Evolutionary conservation across 2,797 vertebrate genomes (phyloP).

Genomic region (Poeciliopsis turneri): DNA sequence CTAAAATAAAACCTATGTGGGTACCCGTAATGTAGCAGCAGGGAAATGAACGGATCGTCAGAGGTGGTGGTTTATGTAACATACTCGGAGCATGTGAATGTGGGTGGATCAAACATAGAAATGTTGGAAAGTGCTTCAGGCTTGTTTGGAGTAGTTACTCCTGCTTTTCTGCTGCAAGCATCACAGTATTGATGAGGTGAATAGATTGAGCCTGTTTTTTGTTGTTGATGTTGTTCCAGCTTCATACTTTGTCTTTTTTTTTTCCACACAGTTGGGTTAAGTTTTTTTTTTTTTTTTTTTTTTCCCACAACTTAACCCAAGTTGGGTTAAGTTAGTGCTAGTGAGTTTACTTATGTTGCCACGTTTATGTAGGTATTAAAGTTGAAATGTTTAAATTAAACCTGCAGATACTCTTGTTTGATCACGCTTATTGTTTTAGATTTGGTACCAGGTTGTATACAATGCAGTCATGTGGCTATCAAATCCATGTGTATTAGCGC

Average conservation of each 20-base stretch:
- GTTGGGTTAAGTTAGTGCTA: not conserved
- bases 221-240: not conserved
- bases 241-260: not conserved
- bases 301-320: too few relatives aligned
- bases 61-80: slow-evolving; percentile 46
- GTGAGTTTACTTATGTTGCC: not conserved
- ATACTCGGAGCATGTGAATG: not conserved
- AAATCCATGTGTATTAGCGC: not conserved
- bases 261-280: not conserved
- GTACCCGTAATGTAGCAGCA: not conserved
- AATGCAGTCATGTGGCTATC: not conserved
- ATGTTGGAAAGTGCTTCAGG: slow-evolving; percentile 62
- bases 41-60: not conserved
- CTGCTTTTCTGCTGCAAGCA: slow-evolving; percentile 14
- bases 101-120: slow-evolving; percentile 48
- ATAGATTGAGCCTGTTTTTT: slow-evolving; percentile 29
- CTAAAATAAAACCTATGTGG: not conserved
- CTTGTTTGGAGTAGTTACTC: slow-evolving; percentile 16
- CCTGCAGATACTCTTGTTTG: not conserved
- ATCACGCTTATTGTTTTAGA: not conserved
- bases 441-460: not conserved
- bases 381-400: not conserved
- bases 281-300: not conserved
- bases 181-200: slow-evolving; percentile 29
- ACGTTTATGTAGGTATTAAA: not conserved